Evolutionary conservation across 2,888 invertebrate species (phyloP), one percentile per base, ranked within the genome.

Genomic region (Stenoptilia bipunctidactyla): DNA sequence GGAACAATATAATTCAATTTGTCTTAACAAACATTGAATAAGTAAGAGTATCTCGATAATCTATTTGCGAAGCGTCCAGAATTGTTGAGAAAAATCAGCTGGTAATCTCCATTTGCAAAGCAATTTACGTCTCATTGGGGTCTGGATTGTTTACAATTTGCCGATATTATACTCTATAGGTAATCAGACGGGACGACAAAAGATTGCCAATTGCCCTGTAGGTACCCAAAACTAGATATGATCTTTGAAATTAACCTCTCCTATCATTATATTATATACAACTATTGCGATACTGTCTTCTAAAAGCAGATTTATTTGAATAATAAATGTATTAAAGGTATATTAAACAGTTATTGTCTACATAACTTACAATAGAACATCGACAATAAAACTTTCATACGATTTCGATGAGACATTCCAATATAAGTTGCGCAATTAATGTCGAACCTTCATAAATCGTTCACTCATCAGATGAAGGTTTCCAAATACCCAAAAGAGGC

Each of bases 401-500:
- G 20, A 20, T 20, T 20, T 20, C 20, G 20, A 5, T 20, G 4
- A 20, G 20, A 20, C 8, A 5, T 20, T 8, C 4, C 8, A 5
- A 30, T 3, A 30, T 8, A n/a, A 41, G 41, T 46, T 37, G 38
- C 40, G 39, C 45, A 45, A 46, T 43, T 44, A 45, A 47, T 41
- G 40, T 38, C 40, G 39, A 41, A 45, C 39, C 42, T 40, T 45
- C 42, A 46, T 41, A 46, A 42, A 40, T 43, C 41, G 40, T 43
- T 43, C 44, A 48, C 39, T 45, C 42, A 43, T 36, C 40, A 43
- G n/a, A n/a, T n/a, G n/a, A n/a, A n/a, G n/a, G n/a, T n/a, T 20
- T 20, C 30, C n/a, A 30, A 47, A 45, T 45, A 48, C 50, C 50
- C 52, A 47, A 49, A 51, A 51, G 55, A 51, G 53, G 55, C 54